Conservation (phyloP, 2,888 invertebrate genomes). For the Spisula subtruncata region DNA sequence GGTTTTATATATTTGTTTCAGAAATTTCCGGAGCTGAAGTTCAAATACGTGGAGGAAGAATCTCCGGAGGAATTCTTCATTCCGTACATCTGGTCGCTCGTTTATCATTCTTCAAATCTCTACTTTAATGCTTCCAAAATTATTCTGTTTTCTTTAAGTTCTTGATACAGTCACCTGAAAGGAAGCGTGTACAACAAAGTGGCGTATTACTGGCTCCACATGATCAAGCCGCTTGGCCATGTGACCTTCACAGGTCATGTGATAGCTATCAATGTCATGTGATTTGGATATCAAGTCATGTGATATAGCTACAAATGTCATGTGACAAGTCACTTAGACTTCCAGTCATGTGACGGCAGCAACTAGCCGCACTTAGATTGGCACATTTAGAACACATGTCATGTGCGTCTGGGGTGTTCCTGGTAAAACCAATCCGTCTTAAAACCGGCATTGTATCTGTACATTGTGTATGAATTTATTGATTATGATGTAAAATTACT, state of each 20-base stretch:
- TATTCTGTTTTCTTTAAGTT: conserved; percentile 83
- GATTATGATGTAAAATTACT: not conserved
- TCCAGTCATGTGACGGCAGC: not conserved
- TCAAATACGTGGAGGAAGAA: conserved; percentile 99
- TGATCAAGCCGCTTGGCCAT: not conserved
- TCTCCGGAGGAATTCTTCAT: conserved; percentile 99
- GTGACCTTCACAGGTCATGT: not conserved
- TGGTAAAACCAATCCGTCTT: not conserved
- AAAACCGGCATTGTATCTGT: not conserved
- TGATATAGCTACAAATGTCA: not conserved
- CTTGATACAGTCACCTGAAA: not conserved
- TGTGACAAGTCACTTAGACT: not conserved
- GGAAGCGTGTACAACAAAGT: not conserved
- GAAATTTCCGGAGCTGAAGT: conserved; percentile 99
- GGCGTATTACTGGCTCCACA: not conserved
- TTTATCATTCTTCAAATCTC: conserved; percentile 90
- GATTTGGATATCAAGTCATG: not conserved
- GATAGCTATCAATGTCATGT: not conserved
- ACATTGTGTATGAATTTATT: not conserved
- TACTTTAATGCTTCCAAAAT: conserved; percentile 88
- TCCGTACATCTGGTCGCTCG: conserved; percentile 99
- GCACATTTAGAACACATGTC: not conserved
- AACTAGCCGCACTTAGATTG: not conserved
- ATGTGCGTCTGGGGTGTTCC: not conserved
- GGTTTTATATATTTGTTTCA: conserved; percentile 87